A percentile compares a stretch with the other conserved stretches of the same genome.
Evolutionary conservation across 2,797 vertebrate genomes (phyloP).

Genomic region (Epinephelus coioides): DNA sequence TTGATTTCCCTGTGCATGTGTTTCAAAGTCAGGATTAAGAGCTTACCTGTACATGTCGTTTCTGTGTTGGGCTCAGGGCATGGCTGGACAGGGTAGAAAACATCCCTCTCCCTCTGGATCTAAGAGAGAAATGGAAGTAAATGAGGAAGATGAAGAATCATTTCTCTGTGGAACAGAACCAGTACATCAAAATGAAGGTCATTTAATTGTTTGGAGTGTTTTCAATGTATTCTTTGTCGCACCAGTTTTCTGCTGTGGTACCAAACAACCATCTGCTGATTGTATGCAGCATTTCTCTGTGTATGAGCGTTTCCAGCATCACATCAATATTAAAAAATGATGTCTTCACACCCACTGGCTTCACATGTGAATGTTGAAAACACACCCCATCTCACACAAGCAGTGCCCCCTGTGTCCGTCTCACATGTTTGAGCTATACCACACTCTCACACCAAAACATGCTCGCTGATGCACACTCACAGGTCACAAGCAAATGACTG

Average conservation of each 20-base stretch:
- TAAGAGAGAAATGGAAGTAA: slow-evolving; percentile 24
- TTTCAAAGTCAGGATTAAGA: not conserved
- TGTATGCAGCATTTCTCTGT: not conserved
- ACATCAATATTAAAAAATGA: not conserved
- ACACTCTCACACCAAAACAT: not conserved
- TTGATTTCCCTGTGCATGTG: not conserved
- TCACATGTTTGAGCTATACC: slow-evolving; percentile 4
- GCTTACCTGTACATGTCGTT: slow-evolving; percentile 52
- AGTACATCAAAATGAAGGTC: not conserved
- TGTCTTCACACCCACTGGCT: slow-evolving; percentile 4
- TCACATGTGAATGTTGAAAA: slow-evolving; percentile 15
- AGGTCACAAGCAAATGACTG: slow-evolving; percentile 46
- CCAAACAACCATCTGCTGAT: not conserved
- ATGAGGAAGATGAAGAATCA: not conserved
- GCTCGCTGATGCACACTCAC: not conserved
- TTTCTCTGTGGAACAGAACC: not conserved
- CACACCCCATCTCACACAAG: not conserved
- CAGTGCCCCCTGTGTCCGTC: not conserved
- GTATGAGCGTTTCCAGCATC: not conserved
- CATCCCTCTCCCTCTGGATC: slow-evolving; percentile 67
- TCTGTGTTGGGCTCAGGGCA: slow-evolving; percentile 17
- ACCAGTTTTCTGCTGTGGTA: not conserved
- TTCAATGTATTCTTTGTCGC: not conserved
- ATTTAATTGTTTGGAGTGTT: not conserved
- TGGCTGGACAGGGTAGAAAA: slow-evolving; percentile 47